Base-by-base conservation (phyloP, 2,797 vertebrate species). In the Etheostoma perlongum region DNA sequence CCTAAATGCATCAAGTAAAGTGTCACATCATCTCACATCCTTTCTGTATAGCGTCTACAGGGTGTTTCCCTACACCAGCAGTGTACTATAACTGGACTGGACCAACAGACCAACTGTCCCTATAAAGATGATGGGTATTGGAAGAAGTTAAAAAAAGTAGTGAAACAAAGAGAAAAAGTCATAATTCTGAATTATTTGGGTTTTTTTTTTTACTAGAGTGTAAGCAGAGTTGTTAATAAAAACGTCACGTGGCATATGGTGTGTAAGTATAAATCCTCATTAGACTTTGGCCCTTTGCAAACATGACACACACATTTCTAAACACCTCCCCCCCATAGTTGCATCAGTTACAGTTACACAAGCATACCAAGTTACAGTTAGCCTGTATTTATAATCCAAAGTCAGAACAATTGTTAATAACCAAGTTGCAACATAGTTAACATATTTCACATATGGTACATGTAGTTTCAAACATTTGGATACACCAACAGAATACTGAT, bases 261-360 rank as follows among this genome's bases (percentile, higher is more conserved):
- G 5, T 25, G 36, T 40, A 40, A 40, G 36, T 30, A 5, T 30
- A 30, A 30, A 9, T 55, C 25, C 57, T 79, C 51, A 33, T 51
- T 76, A 54, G 51, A 80, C 76, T 82, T 82, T 67, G 71, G 5
- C 30, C 42, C 13, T 74, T 46, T 54, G 57, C 19, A 79, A 81
- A 53, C 51, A 81, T 1, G 14, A 8, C 36, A 15, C 23, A 52
- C 21, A 15, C n/a, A 36, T 72, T 62, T 46, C 25, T 42, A 72
- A 18, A 59, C 44, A 58, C 14, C 52, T 12, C 12, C 30, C 14
- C 21, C 12, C 7, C n/a, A 21, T 19, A 3, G 12, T 59, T 76
- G 55, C 52, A 60, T 67, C 54, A 80, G n/a, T 58, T 54, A 30
- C 10, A 72, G 11, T 71, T 15, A 18, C 18, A 67, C 2, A 36